Evolutionary conservation across 2,113 vertebrate species (phyloP).

Genomic region (Tupaia chinensis): DNA sequence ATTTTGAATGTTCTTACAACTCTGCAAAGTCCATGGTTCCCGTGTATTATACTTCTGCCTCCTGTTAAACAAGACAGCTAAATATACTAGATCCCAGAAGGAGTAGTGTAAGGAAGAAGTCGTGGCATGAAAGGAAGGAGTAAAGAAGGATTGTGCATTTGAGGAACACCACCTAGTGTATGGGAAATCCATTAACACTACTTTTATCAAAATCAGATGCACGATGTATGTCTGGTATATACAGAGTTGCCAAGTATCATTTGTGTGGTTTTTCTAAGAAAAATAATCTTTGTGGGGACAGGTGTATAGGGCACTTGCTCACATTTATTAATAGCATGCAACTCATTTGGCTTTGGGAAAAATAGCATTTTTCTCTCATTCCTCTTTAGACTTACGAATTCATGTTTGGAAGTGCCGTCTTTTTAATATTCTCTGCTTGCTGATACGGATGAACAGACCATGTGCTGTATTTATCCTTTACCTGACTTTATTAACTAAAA

Average conservation of each 20-base stretch:
- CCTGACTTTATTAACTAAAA: not conserved
- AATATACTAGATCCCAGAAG: not conserved
- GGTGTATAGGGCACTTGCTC: not conserved
- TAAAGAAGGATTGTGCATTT: not conserved
- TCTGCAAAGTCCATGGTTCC: not conserved
- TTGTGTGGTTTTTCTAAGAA: constrained; percentile 25
- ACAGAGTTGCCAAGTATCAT: not conserved
- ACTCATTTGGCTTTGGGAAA: not conserved
- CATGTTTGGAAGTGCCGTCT: not conserved
- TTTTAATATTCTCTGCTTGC: not conserved
- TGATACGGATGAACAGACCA: not conserved
- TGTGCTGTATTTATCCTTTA: not conserved
- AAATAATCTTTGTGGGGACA: not conserved
- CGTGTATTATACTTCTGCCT: not conserved
- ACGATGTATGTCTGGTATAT: not conserved
- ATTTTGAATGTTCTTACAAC: constrained; percentile 1
- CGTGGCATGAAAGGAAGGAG: not conserved
- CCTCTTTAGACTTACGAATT: not conserved
- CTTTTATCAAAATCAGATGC: not conserved
- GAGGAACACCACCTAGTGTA: not conserved
- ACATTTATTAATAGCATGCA: constrained; percentile 22
- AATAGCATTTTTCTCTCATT: constrained; percentile 6
- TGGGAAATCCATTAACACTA: not conserved
- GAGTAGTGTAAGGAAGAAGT: not conserved
- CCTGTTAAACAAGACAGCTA: not conserved